Evolutionary conservation across 2,797 vertebrate genomes (phyloP).

Genomic region (Acropternis orthonyx): DNA sequence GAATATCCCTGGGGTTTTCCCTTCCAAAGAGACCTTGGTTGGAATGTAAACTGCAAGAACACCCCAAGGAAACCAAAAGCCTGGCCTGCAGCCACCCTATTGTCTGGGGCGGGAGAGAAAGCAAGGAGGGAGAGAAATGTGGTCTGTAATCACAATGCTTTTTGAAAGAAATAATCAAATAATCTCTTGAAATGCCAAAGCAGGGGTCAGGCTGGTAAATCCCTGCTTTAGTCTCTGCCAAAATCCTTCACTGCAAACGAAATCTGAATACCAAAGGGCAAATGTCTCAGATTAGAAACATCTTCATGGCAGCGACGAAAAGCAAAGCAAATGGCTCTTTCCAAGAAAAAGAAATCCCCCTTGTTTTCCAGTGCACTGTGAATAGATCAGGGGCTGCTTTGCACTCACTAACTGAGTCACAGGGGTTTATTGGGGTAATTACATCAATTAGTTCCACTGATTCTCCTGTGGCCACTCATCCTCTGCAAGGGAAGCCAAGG

Average conservation of each 20-base stretch:
- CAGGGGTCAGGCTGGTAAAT: neutral
- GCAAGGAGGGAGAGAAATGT: neutral
- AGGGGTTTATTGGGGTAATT: neutral
- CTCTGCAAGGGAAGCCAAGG: neutral
- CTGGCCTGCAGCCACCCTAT: conserved; percentile 22
- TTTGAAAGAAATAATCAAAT: neutral
- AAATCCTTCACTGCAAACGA: neutral
- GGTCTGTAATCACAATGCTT: neutral
- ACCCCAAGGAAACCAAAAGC: neutral
- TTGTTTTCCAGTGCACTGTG: neutral
- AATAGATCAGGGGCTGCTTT: neutral
- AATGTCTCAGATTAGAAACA: neutral
- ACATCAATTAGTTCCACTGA: neutral
- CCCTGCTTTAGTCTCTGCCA: neutral
- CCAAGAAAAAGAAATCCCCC: neutral
- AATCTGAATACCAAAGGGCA: neutral
- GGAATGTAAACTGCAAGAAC: neutral
- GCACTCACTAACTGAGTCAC: neutral
- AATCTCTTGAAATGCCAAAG: neutral
- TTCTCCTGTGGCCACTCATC: neutral
- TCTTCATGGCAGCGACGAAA: neutral
- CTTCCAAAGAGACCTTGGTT: neutral
- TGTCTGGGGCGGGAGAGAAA: neutral
- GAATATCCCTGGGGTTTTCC: conserved; percentile 4
- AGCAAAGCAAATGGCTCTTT: neutral